phyloP scores from a whole-genome alignment of 2,113 vertebrate genomes.

The Microcebus griseorufus region DNA sequence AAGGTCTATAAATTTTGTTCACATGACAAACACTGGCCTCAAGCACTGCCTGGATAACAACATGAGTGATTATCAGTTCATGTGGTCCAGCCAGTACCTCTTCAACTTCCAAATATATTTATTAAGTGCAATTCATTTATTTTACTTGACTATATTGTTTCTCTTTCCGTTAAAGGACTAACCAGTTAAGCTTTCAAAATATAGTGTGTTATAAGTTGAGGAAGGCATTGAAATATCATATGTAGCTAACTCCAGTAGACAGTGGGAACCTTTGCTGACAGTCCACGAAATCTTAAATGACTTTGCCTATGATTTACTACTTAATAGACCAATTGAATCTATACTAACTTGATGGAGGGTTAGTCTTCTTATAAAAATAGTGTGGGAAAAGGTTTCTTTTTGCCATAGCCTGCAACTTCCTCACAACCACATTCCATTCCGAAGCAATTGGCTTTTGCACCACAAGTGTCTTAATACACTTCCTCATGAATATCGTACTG shows the following conservation, averaged over 20 bases:
- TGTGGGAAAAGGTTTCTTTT: not conserved
- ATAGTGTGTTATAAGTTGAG: not conserved
- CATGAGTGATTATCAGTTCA: not conserved
- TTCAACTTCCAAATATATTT: not conserved
- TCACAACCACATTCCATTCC: constrained; percentile 44
- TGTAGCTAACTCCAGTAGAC: constrained; percentile 59
- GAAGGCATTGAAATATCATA: not conserved
- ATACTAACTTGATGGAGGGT: not conserved
- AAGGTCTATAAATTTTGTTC: not conserved
- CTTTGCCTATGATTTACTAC: constrained; percentile 41
- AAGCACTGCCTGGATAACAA: not conserved
- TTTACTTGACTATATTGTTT: not conserved
- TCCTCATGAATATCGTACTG: not conserved
- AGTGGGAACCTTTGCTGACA: constrained; percentile 56
- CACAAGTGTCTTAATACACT: not conserved
- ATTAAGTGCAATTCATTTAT: not conserved
- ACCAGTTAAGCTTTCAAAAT: constrained; percentile 33
- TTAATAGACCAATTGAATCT: constrained; percentile 26
- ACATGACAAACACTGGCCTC: not conserved
- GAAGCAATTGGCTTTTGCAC: not conserved
- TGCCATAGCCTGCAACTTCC: constrained; percentile 19
- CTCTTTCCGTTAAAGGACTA: not conserved
- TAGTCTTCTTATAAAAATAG: constrained; percentile 22
- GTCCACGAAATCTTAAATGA: constrained; percentile 69
- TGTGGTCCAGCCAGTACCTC: not conserved